Evolutionary conservation across 2,797 vertebrate genomes (phyloP).

Genomic region (Rhinogobio ventralis): DNA sequence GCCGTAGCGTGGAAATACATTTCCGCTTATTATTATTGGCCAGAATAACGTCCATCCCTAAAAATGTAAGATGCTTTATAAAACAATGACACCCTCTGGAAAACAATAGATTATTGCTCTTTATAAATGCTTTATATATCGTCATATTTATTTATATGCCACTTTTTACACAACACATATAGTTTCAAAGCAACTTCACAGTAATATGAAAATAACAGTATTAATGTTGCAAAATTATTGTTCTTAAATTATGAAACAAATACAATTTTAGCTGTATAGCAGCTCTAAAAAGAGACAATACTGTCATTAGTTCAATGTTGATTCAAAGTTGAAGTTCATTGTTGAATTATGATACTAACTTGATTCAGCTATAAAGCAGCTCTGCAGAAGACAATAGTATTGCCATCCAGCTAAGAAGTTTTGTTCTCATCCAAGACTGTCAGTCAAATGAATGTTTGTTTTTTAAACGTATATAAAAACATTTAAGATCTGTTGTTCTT

Average conservation of each 20-base stretch:
- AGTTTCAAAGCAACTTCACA: too few relatives aligned
- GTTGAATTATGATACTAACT: neutral
- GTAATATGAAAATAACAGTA: too few relatives aligned
- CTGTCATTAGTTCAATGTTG: neutral
- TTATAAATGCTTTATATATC: too few relatives aligned
- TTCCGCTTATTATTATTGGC: neutral
- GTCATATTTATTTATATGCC: too few relatives aligned
- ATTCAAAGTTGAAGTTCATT: neutral
- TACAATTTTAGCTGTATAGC: neutral
- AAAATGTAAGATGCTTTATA: neutral
- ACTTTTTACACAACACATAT: too few relatives aligned
- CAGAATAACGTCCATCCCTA: neutral
- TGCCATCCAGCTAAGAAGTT: neutral
- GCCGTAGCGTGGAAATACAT: neutral
- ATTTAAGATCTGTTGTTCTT: conserved; percentile 2
- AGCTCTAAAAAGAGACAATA: neutral
- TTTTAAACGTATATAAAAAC: neutral
- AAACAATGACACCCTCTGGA: neutral
- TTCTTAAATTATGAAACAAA: neutral
- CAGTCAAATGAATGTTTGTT: neutral
- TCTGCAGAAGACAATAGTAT: neutral
- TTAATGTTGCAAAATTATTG: too few relatives aligned
- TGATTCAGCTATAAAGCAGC: neutral
- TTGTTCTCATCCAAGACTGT: neutral
- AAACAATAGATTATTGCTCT: too few relatives aligned